Percentiles rank a stretch among this genome's conserved stretches.
phyloP scores from a whole-genome alignment of 2,888 invertebrate genomes.

The Azorinus chamasolen region DNA sequence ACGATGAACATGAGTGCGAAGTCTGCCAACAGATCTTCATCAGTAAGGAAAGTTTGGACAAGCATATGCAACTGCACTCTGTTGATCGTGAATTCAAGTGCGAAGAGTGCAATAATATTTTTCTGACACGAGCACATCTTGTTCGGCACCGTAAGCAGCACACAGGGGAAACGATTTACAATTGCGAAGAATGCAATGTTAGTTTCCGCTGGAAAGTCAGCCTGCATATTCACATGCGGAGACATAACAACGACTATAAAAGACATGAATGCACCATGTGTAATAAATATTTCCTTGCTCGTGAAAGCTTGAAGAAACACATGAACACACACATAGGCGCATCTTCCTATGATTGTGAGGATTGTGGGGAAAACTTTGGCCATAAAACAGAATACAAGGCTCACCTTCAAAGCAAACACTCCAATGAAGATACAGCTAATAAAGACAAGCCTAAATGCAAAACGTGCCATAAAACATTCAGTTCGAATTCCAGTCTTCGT shows the following conservation, averaged over 20 bases:
- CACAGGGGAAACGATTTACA: constrained; percentile 35
- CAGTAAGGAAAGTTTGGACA: constrained; percentile 40
- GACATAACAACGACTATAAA: constrained; percentile 53
- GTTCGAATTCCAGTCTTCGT: constrained; percentile 55
- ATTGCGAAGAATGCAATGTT: constrained; percentile 52
- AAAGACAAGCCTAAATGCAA: constrained; percentile 39
- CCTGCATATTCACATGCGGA: constrained; percentile 57
- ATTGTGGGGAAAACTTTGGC: constrained; percentile 45
- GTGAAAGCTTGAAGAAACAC: constrained; percentile 47
- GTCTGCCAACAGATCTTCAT: constrained; percentile 56
- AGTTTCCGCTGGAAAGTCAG: constrained; percentile 57
- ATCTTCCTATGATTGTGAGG: constrained; percentile 40
- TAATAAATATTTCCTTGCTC: constrained; percentile 53
- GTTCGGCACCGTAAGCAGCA: constrained; percentile 38
- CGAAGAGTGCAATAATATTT: constrained; percentile 45
- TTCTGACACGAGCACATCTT: constrained; percentile 45
- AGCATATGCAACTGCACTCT: constrained; percentile 44
- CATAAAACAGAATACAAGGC: constrained; percentile 38
- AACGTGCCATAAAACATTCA: constrained; percentile 50
- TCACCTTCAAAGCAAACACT: constrained; percentile 22
- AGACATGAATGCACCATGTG: constrained; percentile 38
- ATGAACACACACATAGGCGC: constrained; percentile 26
- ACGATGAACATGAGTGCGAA: constrained; percentile 52
- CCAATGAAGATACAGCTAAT: background rate
- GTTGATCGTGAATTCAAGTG: constrained; percentile 43